Conservation (phyloP, 2,888 invertebrate species). For the Lasioglossum lativentre region DNA sequence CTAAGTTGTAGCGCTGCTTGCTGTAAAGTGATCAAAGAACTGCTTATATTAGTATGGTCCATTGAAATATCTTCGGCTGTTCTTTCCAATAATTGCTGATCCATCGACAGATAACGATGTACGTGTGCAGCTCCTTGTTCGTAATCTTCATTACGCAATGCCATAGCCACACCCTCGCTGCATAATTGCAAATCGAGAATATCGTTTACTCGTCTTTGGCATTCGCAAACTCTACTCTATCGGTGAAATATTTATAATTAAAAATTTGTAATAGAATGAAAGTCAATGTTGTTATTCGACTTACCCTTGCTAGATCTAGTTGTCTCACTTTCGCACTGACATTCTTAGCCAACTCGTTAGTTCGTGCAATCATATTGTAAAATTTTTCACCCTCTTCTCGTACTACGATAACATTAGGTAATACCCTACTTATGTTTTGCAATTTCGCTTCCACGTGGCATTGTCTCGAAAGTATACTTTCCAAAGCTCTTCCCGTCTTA, state of each 20-base stretch:
- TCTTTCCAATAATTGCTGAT: slow-evolving; percentile 92
- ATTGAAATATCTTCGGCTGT: slow-evolving; percentile 91
- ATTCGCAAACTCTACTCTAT: slow-evolving; percentile 95
- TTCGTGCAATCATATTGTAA: slow-evolving; percentile 93
- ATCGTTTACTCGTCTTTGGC: slow-evolving; percentile 97
- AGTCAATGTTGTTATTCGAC: slow-evolving; percentile 66
- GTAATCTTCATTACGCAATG: slow-evolving; percentile 97
- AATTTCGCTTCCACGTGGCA: slow-evolving; percentile 92
- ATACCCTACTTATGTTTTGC: slow-evolving; percentile 91
- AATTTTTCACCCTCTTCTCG: slow-evolving; percentile 93
- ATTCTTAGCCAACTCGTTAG: slow-evolving; percentile 95
- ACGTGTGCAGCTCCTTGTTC: slow-evolving; percentile 98
- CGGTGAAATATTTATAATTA: slow-evolving; percentile 61
- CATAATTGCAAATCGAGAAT: slow-evolving; percentile 97
- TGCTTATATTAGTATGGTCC: slow-evolving; percentile 89
- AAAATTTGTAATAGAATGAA: slow-evolving; percentile 21
- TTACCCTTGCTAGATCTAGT: slow-evolving; percentile 95
- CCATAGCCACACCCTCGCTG: slow-evolving; percentile 98
- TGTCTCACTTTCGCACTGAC: slow-evolving; percentile 98
- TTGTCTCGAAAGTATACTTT: slow-evolving; percentile 90
- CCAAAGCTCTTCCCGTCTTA: slow-evolving; percentile 89
- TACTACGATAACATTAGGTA: slow-evolving; percentile 92
- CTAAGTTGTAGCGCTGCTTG: slow-evolving; percentile 91
- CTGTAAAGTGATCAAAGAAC: slow-evolving; percentile 90
- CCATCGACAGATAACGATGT: slow-evolving; percentile 96